phyloP scores from a whole-genome alignment of 2,888 invertebrate genomes.

The Metellina segmentata region DNA sequence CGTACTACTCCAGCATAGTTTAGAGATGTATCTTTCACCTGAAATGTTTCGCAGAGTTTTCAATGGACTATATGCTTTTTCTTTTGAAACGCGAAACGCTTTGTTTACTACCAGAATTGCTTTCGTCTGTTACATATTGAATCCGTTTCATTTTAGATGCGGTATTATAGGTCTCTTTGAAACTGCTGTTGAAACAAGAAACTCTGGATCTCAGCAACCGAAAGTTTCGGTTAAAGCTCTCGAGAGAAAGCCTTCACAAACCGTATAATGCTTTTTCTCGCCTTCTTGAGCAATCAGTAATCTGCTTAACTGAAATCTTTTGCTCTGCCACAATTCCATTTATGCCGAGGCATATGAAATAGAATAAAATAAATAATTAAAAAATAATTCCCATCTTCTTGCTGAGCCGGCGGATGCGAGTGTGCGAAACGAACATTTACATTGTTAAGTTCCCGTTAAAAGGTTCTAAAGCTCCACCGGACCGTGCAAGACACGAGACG shows the following conservation, averaged over 20 bases:
- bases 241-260: not conserved
- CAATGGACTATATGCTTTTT: too few species aligned
- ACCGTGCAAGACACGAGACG: conserved; percentile 45
- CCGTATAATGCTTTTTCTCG: conserved; percentile 7
- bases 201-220: too few species aligned
- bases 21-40: too few species aligned
- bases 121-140: too few species aligned
- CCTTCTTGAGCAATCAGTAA: conserved; percentile 28
- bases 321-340: conserved; percentile 1
- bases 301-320: not conserved
- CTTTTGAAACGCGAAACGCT: too few species aligned
- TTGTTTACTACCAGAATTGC: too few species aligned
- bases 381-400: not conserved
- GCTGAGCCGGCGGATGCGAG: conserved; percentile 6
- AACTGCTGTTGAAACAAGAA: too few species aligned
- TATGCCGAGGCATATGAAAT: not conserved
- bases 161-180: too few species aligned
- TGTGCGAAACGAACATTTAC: conserved; percentile 26
- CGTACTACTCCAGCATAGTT: too few species aligned
- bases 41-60: too few species aligned
- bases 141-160: too few species aligned
- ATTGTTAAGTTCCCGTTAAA: conserved; percentile 54
- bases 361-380: conserved; percentile 11
- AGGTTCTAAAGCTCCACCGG: conserved; percentile 22
- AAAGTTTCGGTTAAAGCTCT: not conserved